These are phyloP conservation scores for Oxystoma pomonae DNA, from an alignment of 2,888 invertebrate species.

Conservation along the genomic window DNA sequence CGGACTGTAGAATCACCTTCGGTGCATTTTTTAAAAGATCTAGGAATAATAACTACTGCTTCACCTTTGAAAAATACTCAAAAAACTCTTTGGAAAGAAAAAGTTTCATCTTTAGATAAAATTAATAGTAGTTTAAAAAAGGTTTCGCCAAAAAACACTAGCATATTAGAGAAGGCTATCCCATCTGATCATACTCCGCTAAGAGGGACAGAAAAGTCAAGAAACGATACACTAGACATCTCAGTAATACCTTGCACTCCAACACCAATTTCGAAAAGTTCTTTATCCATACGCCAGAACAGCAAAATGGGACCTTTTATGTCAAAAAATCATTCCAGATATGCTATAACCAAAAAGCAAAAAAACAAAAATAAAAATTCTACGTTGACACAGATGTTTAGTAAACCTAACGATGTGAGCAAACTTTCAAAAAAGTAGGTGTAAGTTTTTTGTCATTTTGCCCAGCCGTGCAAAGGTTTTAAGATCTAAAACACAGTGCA, in stretches of 20 bases:
- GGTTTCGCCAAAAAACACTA: constrained; percentile 15
- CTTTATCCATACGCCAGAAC: not conserved
- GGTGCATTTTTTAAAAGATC: not conserved
- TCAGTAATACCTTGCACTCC: constrained; percentile 17
- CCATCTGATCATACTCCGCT: not conserved
- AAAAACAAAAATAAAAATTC: constrained; percentile 16
- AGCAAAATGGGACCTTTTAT: not conserved
- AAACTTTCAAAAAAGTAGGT: constrained; percentile 8
- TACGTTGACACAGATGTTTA: constrained; percentile 33
- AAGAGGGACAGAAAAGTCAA: not conserved
- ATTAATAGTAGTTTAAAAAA: constrained; percentile 11
- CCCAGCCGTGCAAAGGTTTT: too few relatives aligned
- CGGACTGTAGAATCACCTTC: not conserved
- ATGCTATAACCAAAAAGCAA: constrained; percentile 14
- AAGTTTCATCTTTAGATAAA: constrained; percentile 25
- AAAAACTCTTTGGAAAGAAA: not conserved
- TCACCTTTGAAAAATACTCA: not conserved
- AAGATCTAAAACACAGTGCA: too few relatives aligned
- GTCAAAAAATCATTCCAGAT: constrained; percentile 1
- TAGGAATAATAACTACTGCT: not conserved
- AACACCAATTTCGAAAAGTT: not conserved
- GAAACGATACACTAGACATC: not conserved
- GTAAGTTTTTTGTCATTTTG: not conserved
- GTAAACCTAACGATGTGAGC: constrained; percentile 4
- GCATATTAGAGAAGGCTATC: not conserved